These are phyloP conservation scores for Eupristina koningsbergeri DNA, from an alignment of 1,140 invertebrate species.

Conservation along the genomic window DNA sequence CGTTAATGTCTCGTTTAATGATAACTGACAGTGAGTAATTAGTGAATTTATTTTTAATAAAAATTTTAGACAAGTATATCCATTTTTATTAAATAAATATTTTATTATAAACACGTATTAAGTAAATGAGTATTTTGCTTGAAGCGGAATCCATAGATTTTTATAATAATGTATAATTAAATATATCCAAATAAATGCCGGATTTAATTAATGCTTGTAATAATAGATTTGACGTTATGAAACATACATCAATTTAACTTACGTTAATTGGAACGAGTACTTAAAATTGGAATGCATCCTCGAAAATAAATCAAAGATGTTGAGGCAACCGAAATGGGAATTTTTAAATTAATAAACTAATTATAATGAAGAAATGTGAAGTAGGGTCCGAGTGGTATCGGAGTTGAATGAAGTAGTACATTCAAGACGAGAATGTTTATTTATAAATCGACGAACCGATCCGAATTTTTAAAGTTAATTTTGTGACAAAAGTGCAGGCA, in stretches of 20 bases:
- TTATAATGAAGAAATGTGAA: background rate
- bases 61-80: conserved; percentile 12
- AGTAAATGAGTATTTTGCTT: background rate
- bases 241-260: background rate
- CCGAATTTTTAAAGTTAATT: background rate
- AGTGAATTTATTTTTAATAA: conserved; percentile 8
- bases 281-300: background rate
- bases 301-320: background rate
- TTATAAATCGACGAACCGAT: background rate
- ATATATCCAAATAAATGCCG: background rate
- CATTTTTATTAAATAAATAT: background rate
- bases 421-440: background rate
- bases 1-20: conserved; percentile 11
- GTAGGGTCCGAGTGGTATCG: background rate
- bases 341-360: background rate
- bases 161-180: background rate
- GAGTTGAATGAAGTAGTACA: background rate
- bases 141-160: background rate
- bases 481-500: background rate
- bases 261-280: background rate
- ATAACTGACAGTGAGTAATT: conserved; percentile 21
- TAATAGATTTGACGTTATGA: background rate
- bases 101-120: background rate
- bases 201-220: background rate
- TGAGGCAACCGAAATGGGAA: background rate